A percentile compares a stretch with the other conserved stretches of the same genome.
These are phyloP conservation scores for Leptopilina clavipes DNA, from an alignment of 1,140 invertebrate genomes.

Conservation along the genomic window DNA sequence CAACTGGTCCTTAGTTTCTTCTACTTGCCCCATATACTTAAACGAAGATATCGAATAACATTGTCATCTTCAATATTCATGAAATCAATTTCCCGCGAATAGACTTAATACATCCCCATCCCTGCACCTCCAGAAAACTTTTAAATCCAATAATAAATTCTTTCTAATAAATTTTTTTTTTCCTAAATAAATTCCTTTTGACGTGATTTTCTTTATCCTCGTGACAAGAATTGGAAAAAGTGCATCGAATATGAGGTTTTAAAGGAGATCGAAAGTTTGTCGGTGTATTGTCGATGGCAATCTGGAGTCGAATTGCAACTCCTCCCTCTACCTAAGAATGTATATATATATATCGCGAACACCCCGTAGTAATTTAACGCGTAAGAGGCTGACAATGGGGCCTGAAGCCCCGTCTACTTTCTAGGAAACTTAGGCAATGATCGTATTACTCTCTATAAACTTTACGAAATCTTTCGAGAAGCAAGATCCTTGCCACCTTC, in stretches of 20 bases:
- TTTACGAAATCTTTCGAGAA: slow-evolving; percentile 64
- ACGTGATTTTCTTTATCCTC: slow-evolving; percentile 3
- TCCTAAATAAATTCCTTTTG: slow-evolving; percentile 24
- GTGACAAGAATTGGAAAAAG: slow-evolving; percentile 56
- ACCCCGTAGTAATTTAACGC: slow-evolving; percentile 71
- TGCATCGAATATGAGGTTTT: slow-evolving; percentile 66
- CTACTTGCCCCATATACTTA: too few species aligned
- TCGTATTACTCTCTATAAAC: slow-evolving; percentile 65
- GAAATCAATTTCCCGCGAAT: too few species aligned
- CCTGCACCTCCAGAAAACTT: too few species aligned
- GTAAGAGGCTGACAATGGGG: slow-evolving; percentile 65
- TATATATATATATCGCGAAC: slow-evolving; percentile 56
- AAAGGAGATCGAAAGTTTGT: slow-evolving; percentile 68
- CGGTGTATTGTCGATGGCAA: slow-evolving; percentile 67
- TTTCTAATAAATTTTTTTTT: slow-evolving; percentile 34
- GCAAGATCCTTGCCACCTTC: slow-evolving; percentile 47
- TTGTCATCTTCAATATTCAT: too few species aligned
- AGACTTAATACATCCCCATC: too few species aligned
- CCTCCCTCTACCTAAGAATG: slow-evolving; percentile 51
- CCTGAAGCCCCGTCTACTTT: slow-evolving; percentile 59
- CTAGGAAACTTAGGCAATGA: slow-evolving; percentile 61
- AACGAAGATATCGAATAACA: too few species aligned
- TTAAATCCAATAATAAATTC: too few species aligned
- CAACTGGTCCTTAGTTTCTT: too few species aligned
- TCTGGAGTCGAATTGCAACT: slow-evolving; percentile 71